Conservation (phyloP, 2,113 vertebrate genomes). For the Nansenia antarctica region DNA sequence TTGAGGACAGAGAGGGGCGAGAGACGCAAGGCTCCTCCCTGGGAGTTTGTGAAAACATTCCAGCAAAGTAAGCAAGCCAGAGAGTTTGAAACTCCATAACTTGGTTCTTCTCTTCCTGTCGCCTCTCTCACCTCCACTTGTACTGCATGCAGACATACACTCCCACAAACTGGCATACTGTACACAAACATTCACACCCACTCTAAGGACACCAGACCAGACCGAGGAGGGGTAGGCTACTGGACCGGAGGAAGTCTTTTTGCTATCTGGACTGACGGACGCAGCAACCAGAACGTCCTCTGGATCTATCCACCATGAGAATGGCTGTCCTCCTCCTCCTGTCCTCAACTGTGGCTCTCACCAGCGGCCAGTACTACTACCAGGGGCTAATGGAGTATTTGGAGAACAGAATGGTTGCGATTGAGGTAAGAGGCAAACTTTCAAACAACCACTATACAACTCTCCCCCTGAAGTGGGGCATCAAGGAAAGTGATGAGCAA, state of each 20-base stretch:
- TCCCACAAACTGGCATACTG: not conserved
- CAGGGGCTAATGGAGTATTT: constrained; percentile 80
- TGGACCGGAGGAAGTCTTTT: constrained; percentile 16
- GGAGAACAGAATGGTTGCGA: constrained; percentile 75
- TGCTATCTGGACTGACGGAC: constrained; percentile 9
- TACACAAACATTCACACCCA: not conserved
- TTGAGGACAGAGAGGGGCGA: constrained; percentile 42
- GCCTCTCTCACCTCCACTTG: not conserved
- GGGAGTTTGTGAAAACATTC: constrained; percentile 79
- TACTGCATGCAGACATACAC: constrained; percentile 2
- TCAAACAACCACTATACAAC: not conserved
- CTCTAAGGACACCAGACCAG: not conserved
- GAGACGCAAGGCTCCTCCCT: constrained; percentile 73
- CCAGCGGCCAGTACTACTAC: constrained; percentile 74
- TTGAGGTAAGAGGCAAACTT: constrained; percentile 73
- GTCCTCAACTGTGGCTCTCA: constrained; percentile 51
- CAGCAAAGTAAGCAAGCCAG: constrained; percentile 64
- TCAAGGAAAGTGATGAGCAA: not conserved
- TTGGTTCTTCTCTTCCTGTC: constrained; percentile 34
- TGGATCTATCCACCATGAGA: constrained; percentile 66
- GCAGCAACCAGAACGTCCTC: not conserved
- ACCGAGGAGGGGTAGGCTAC: constrained; percentile 9
- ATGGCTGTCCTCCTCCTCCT: constrained; percentile 60
- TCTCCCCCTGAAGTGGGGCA: not conserved
- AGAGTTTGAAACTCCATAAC: constrained; percentile 59